Conservation (phyloP, 2,888 invertebrate species). For the Ophraella communa region DNA sequence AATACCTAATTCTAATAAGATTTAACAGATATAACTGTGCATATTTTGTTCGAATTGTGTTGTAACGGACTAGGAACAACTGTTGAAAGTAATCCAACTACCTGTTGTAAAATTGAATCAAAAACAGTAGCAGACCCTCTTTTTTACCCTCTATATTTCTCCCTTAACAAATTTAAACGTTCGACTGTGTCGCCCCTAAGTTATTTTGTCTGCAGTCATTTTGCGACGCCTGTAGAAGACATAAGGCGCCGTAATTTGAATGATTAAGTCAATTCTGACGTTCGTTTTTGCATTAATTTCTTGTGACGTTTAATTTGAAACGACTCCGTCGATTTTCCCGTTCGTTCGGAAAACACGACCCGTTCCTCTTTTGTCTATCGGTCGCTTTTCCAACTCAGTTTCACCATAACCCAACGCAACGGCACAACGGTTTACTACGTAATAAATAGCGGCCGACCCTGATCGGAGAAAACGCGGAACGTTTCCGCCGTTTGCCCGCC, state of each 20-base stretch:
- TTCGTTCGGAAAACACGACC: not conserved
- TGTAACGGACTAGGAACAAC: too few species aligned
- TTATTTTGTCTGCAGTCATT: not conserved
- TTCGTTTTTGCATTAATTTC: not conserved
- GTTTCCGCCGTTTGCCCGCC: constrained; percentile 4
- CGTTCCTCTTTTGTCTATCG: not conserved
- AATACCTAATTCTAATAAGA: too few species aligned
- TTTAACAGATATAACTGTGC: too few species aligned
- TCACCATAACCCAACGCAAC: not conserved
- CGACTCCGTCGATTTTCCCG: not conserved
- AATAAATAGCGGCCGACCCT: not conserved
- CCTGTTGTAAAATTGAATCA: not conserved
- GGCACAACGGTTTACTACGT: not conserved
- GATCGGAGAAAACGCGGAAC: constrained; percentile 17
- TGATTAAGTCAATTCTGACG: not conserved
- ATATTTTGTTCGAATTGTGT: too few species aligned
- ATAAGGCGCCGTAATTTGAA: not conserved
- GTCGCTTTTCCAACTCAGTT: not conserved
- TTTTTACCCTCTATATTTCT: not conserved
- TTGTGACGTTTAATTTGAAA: not conserved
- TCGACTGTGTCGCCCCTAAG: not conserved
- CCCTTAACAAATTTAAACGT: not conserved
- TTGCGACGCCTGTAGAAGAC: not conserved
- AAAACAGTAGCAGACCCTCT: not conserved
- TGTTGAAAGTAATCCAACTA: not conserved